Evolutionary conservation across 2,888 invertebrate genomes (phyloP), one percentile per base, ranked within the genome.

Genomic region (Drosophila limbata): DNA sequence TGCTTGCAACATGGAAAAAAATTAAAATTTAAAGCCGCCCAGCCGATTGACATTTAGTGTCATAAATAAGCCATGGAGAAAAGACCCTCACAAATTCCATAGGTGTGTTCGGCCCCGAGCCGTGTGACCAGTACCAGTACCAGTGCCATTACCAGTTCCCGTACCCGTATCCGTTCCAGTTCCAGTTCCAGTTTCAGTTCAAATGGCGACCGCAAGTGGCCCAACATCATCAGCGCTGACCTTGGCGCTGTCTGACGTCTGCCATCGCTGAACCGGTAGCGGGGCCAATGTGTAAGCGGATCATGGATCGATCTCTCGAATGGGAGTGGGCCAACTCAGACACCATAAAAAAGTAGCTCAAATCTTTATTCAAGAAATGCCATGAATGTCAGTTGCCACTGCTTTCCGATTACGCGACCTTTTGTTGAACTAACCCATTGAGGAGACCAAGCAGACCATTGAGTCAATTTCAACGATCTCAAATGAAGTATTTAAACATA

Each of bases 51-150:
- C 79, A 76, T 73, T 78, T 57, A 64, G 62, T 62, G 71, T 55
- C 73, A 69, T 63, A 55, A 74, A 73, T 72, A 74, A 45, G 31
- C 39, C 52, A 52, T 31, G 65, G 48, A 70, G 69, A 64, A 48
- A 25, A 31, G 39, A 11, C 44, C 11, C 53, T 48, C 62, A 55
- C 51, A 63, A 69, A 74, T 64, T 60, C 48, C 60, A 59, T 65
- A 71, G 77, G 73, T 74, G 71, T 75, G 72, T 28, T n/a, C 39
- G 17, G 40, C 15, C 19, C 9, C 44, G 10, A 17, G 37, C 55
- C 51, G 64, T 75, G 53, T 56, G 78, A 77, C 76, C 76, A 74
- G 73, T 69, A 77, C 76, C 76, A 73, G 73, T 68, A 73, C 40
- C 28, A 35, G 40, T 21, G 31, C 52, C 25, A 25, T 6, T 37